Evolutionary conservation across 2,113 vertebrate genomes (phyloP), one percentile per base, ranked within the genome.

Genomic region (Cyanocitta stelleri): DNA sequence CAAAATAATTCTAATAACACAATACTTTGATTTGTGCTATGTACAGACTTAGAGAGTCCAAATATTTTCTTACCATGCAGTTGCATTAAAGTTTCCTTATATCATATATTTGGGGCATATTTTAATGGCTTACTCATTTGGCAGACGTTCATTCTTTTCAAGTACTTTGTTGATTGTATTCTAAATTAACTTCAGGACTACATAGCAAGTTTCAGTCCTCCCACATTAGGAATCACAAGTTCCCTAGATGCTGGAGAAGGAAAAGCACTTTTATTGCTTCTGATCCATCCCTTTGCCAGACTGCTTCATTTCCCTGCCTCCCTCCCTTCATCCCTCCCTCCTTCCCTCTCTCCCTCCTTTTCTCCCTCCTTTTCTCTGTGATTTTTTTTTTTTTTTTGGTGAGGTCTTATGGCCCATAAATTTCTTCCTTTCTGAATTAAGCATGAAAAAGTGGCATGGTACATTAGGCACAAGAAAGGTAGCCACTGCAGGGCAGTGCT

Each of bases 171-270:
- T 77, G 48, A 66, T 90, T 73, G 8, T 62, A 48, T 71, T 95
- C 90, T 78, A 86, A 94, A 91, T 95, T 84, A 81, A 78, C 39
- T 86, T 90, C 68, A 91, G 68, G 44, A 67, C 39, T 74, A 49
- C 61, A 75, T 14, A 75, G 33, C 3, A 1, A 80, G 17, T 75
- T 94, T 59, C 44, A 78, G 33, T 93, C 75, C 76, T 95, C 62
- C 79, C 48, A 84, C 85, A 43, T 37, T 32, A 74, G 29, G 17
- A 93, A 67, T 88, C 66, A 90, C 24, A 92, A 78, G 35, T 71
- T 90, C 41, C 52, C 39, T 88, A 52, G 46, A 88, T 30, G 16
- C 10, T 64, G 13, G 27, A 90, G 67, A 90, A 90, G 19, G 46
- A 86, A 94, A 90, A 83, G 21, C 43, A 55, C 32, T 93, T 83